Percentiles rank a stretch among this genome's conserved stretches.
Evolutionary conservation across 2,797 vertebrate species (phyloP).

Genomic region (Lutjanus argentimaculatus): DNA sequence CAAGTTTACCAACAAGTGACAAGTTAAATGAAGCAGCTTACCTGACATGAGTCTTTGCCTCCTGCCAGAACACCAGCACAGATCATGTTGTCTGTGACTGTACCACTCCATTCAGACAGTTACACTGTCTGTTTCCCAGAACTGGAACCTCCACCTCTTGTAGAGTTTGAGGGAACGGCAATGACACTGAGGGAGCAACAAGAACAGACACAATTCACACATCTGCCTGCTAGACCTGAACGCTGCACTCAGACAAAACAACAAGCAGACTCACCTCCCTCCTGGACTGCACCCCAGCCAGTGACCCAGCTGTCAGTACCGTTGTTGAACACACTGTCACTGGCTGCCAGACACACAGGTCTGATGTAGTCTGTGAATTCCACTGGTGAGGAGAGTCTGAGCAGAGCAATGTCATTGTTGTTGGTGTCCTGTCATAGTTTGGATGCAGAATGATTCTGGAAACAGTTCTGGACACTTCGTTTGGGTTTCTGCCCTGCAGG

Average conservation of each 20-base stretch:
- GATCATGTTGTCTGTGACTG: conserved; percentile 75
- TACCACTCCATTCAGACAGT: conserved; percentile 54
- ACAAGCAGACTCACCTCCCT: conserved; percentile 63
- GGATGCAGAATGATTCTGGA: conserved; percentile 6
- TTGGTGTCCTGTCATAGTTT: neutral
- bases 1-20: neutral
- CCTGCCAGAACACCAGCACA: conserved; percentile 74
- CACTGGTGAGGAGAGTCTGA: conserved; percentile 75
- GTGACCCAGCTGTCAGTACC: conserved; percentile 76
- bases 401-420: conserved; percentile 74
- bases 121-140: conserved; percentile 72
- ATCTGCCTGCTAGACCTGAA: neutral
- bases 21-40: conserved; percentile 21
- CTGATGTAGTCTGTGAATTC: conserved; percentile 80
- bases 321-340: conserved; percentile 66
- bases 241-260: neutral
- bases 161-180: conserved; percentile 60
- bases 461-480: neutral
- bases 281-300: conserved; percentile 68
- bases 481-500: neutral
- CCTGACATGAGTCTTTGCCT: conserved; percentile 78
- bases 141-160: conserved; percentile 78
- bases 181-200: conserved; percentile 39
- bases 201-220: neutral
- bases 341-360: conserved; percentile 86